These are phyloP conservation scores for Heliconius himera DNA, from an alignment of 1,140 invertebrate species.

Conservation along the genomic window DNA sequence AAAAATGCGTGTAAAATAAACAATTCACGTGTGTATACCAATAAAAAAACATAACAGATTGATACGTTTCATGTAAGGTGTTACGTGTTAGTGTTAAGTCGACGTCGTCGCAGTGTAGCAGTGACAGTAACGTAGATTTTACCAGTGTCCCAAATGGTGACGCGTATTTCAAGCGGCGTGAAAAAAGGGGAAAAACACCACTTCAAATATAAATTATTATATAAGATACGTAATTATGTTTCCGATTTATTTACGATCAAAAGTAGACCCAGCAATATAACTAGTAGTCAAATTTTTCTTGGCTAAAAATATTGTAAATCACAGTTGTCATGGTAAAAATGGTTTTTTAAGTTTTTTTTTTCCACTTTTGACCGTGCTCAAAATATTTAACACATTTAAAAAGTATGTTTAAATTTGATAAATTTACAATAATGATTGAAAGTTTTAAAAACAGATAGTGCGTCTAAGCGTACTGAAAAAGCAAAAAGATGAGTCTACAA, in stretches of 20 bases:
- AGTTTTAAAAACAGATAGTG: slow-evolving; percentile 38
- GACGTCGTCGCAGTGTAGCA: slow-evolving; percentile 36
- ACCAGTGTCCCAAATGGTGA: slow-evolving; percentile 80
- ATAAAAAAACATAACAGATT: not conserved
- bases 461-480: slow-evolving; percentile 53
- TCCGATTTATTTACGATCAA: slow-evolving; percentile 29
- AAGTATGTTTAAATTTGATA: slow-evolving; percentile 1
- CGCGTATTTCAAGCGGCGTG: slow-evolving; percentile 79
- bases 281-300: slow-evolving; percentile 22
- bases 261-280: slow-evolving; percentile 26
- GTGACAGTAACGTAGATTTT: slow-evolving; percentile 63
- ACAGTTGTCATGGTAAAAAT: not conserved
- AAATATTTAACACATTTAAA: slow-evolving; percentile 7
- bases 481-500: slow-evolving; percentile 44
- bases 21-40: slow-evolving; percentile 2
- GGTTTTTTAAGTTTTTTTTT: slow-evolving; percentile 23
- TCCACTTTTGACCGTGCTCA: slow-evolving; percentile 36
- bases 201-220: slow-evolving; percentile 32
- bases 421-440: slow-evolving; percentile 16
- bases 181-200: slow-evolving; percentile 70
- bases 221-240: slow-evolving; percentile 12
- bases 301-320: slow-evolving; percentile 15
- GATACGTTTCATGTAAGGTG: slow-evolving; percentile 18
- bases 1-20: slow-evolving; percentile 1
- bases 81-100: slow-evolving; percentile 21